Evolutionary conservation across 2,888 invertebrate genomes (phyloP).

Genomic region (Agrenia bidenticulata): DNA sequence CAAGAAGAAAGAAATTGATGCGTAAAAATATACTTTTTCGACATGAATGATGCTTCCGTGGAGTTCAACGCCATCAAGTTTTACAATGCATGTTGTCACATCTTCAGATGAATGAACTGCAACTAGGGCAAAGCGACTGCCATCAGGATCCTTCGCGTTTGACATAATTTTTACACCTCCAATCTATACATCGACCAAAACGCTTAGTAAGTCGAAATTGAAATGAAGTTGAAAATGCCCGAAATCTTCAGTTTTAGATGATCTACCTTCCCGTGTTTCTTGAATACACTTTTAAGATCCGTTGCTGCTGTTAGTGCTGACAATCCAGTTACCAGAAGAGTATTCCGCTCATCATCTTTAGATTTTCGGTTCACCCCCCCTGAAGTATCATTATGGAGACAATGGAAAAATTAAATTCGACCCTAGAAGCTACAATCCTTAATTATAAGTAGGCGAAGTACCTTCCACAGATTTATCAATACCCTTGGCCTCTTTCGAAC

Average conservation of each 20-base stretch:
- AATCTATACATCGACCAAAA: conserved; percentile 34
- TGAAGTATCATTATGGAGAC: conserved; percentile 5
- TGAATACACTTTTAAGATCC: conserved; percentile 37
- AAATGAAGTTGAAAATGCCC: neutral
- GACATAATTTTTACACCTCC: conserved; percentile 44
- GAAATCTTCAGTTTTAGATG: neutral
- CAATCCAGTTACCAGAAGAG: conserved; percentile 39
- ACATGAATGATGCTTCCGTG: conserved; percentile 34
- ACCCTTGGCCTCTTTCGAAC: neutral
- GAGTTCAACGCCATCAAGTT: conserved; percentile 28
- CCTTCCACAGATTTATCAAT: conserved; percentile 9
- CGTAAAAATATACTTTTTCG: conserved; percentile 31
- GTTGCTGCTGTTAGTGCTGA: conserved; percentile 38
- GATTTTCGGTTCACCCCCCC: neutral
- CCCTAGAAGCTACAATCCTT: neutral
- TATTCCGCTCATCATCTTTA: conserved; percentile 29
- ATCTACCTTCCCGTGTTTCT: conserved; percentile 43
- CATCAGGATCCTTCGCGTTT: conserved; percentile 38
- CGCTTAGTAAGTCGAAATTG: neutral
- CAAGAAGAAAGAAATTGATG: neutral
- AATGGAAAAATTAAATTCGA: neutral
- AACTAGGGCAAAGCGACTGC: conserved; percentile 41
- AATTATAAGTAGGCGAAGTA: neutral
- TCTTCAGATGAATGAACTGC: conserved; percentile 28
- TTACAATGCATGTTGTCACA: conserved; percentile 24